These are phyloP conservation scores for Molossus alvarezi DNA, from an alignment of 2,797 vertebrate genomes.

Conservation along the genomic window DNA sequence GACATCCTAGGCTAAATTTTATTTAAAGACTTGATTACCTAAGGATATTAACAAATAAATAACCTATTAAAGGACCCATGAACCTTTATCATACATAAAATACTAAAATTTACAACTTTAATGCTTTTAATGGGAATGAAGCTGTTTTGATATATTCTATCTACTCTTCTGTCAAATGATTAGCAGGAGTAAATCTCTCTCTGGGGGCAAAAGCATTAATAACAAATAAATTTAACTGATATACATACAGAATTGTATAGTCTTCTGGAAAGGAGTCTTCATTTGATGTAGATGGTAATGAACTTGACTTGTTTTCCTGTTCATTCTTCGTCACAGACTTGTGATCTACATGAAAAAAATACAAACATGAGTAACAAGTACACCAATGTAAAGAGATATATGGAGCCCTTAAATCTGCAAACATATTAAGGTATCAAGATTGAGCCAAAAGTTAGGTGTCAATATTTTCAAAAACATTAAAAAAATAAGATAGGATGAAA, in stretches of 20 bases:
- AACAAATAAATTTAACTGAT: constrained; percentile 61
- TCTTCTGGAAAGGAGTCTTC: constrained; percentile 63
- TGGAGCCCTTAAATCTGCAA: constrained; percentile 62
- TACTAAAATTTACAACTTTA: constrained; percentile 50
- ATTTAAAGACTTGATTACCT: constrained; percentile 38
- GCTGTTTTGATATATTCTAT: not conserved
- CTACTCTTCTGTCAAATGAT: not conserved
- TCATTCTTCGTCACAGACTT: constrained; percentile 43
- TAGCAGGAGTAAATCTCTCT: constrained; percentile 49
- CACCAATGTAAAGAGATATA: constrained; percentile 66
- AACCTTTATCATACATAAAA: constrained; percentile 5
- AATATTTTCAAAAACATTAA: constrained; percentile 64
- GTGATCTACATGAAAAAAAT: constrained; percentile 78
- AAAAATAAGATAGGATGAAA: constrained; percentile 44
- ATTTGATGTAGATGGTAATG: constrained; percentile 56
- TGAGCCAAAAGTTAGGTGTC: constrained; percentile 1
- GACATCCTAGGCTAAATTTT: constrained; percentile 36
- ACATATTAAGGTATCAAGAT: constrained; percentile 54
- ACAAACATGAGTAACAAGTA: constrained; percentile 52
- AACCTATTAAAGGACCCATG: constrained; percentile 5
- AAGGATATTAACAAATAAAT: constrained; percentile 51
- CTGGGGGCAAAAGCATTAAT: constrained; percentile 53
- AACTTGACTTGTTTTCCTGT: constrained; percentile 70
- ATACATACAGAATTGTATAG: constrained; percentile 84
- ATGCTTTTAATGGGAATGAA: not conserved